Conservation (phyloP, 1,140 invertebrate species). For the Psix sp. region DNA sequence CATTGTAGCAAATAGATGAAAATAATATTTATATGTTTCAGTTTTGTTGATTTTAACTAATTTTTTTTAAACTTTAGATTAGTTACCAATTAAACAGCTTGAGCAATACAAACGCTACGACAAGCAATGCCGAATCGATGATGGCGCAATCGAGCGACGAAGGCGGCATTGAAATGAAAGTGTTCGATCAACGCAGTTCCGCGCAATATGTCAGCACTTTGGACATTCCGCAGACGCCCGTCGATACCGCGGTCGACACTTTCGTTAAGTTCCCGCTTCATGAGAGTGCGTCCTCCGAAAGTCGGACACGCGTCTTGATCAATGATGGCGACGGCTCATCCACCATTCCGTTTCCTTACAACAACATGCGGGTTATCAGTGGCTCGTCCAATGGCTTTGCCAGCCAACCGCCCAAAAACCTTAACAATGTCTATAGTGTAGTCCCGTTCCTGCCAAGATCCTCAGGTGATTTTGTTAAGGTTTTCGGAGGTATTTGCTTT, state of each 20-base stretch:
- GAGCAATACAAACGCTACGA: constrained; percentile 25
- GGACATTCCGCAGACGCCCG: constrained; percentile 68
- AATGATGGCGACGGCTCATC: constrained; percentile 71
- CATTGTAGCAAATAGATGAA: too few relatives aligned
- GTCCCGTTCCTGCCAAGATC: constrained; percentile 32
- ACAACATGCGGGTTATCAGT: constrained; percentile 63
- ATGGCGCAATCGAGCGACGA: constrained; percentile 70
- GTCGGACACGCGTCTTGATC: constrained; percentile 68
- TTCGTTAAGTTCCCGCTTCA: constrained; percentile 70
- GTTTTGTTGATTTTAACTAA: too few relatives aligned
- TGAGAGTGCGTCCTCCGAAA: constrained; percentile 63
- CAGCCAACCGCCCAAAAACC: constrained; percentile 40
- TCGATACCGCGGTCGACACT: constrained; percentile 71
- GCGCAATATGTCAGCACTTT: constrained; percentile 78
- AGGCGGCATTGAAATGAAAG: constrained; percentile 75
- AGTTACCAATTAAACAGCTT: constrained; percentile 36
- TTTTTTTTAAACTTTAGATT: constrained; percentile 34
- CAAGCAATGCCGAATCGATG: constrained; percentile 54
- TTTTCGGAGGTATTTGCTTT: constrained; percentile 52
- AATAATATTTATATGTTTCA: too few relatives aligned
- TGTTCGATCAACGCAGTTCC: constrained; percentile 69
- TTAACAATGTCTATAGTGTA: constrained; percentile 38
- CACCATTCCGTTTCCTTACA: constrained; percentile 69
- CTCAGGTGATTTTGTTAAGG: constrained; percentile 52
- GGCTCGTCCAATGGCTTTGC: constrained; percentile 47